These are phyloP conservation scores for Lasioglossum villosulum DNA, from an alignment of 2,888 invertebrate genomes.

Conservation along the genomic window DNA sequence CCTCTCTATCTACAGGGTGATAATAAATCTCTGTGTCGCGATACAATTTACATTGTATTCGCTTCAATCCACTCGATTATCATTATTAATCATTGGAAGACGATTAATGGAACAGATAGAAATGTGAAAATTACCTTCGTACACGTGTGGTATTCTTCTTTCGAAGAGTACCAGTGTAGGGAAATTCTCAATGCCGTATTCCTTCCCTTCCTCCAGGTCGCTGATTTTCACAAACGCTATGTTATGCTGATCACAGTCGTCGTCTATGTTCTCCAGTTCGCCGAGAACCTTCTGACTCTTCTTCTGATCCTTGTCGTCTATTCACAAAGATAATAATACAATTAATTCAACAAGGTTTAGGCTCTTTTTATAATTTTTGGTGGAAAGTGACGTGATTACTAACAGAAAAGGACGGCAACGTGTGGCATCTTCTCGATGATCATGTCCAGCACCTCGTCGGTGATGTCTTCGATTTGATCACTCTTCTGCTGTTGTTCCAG, in stretches of 20 bases:
- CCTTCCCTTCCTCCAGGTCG: slow-evolving; percentile 94
- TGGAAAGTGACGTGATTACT: slow-evolving; percentile 83
- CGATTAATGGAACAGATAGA: neutral
- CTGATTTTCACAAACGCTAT: slow-evolving; percentile 97
- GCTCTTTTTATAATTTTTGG: neutral
- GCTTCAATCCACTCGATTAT: neutral
- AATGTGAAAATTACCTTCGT: slow-evolving; percentile 84
- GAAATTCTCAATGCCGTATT: slow-evolving; percentile 93
- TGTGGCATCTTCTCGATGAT: slow-evolving; percentile 94
- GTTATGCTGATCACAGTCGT: slow-evolving; percentile 96
- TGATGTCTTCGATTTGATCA: slow-evolving; percentile 97
- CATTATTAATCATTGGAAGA: too few relatives aligned
- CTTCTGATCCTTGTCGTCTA: slow-evolving; percentile 96
- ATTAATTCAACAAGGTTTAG: neutral
- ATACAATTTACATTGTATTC: neutral
- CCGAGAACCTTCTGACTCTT: slow-evolving; percentile 93
- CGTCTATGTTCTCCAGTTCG: slow-evolving; percentile 96
- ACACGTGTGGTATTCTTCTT: slow-evolving; percentile 87
- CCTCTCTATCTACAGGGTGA: neutral
- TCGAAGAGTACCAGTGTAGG: slow-evolving; percentile 93
- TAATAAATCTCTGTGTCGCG: too few relatives aligned
- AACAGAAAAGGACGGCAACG: slow-evolving; percentile 96
- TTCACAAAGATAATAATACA: slow-evolving; percentile 51
- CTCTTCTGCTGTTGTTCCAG: slow-evolving; percentile 93
- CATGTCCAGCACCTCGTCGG: slow-evolving; percentile 96